These are phyloP conservation scores for Mallotus villosus DNA, from an alignment of 2,797 vertebrate species.

Conservation along the genomic window DNA sequence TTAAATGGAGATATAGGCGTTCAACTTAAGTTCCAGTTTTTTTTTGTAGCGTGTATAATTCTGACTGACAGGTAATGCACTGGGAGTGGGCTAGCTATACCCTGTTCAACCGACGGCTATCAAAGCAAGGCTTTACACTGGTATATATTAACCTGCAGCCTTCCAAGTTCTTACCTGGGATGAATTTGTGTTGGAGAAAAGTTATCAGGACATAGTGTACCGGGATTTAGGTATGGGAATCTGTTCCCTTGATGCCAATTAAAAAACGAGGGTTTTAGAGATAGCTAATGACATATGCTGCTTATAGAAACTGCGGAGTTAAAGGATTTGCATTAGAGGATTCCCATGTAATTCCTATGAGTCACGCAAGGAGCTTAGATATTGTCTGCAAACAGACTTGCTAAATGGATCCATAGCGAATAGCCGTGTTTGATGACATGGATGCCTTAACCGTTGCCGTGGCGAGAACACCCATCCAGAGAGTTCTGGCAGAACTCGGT, in stretches of 20 bases:
- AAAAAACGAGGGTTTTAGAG: too few species aligned
- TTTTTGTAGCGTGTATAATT: constrained; percentile 9
- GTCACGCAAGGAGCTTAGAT: constrained; percentile 17
- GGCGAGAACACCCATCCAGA: neutral
- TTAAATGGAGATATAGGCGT: neutral
- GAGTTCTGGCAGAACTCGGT: neutral
- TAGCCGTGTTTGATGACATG: neutral
- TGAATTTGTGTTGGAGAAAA: neutral
- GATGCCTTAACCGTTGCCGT: neutral
- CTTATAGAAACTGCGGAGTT: constrained; percentile 2
- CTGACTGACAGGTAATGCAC: constrained; percentile 14
- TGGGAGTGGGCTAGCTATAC: neutral
- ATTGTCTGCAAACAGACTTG: constrained; percentile 9
- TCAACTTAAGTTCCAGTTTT: constrained; percentile 18
- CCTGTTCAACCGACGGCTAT: neutral
- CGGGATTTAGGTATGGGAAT: neutral
- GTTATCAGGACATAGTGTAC: neutral
- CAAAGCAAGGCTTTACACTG: neutral
- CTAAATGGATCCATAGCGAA: constrained; percentile 4
- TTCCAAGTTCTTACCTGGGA: too few species aligned
- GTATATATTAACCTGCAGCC: too few species aligned
- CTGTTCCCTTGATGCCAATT: neutral
- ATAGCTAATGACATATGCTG: constrained; percentile 13
- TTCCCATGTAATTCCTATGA: constrained; percentile 17
- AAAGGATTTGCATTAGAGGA: constrained; percentile 13